These are phyloP conservation scores for Drosophila mulleri DNA, from an alignment of 2,888 invertebrate genomes.

Conservation along the genomic window DNA sequence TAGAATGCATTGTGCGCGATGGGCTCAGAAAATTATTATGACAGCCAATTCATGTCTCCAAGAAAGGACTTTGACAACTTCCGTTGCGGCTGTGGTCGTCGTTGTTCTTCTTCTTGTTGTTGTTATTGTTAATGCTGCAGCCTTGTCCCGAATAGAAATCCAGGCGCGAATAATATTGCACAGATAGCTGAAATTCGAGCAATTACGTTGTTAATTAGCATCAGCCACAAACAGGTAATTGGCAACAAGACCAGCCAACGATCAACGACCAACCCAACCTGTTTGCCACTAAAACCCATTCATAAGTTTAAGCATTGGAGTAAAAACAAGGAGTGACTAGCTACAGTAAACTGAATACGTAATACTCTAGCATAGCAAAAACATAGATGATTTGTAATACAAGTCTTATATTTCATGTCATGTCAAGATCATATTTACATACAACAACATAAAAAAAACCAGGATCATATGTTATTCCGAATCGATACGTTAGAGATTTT, in stretches of 20 bases:
- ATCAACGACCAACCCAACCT: conserved; percentile 35
- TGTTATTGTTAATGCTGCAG: conserved; percentile 8
- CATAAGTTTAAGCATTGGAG: conserved; percentile 59
- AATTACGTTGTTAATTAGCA: conserved; percentile 73
- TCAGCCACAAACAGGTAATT: conserved; percentile 62
- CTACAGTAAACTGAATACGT: background rate
- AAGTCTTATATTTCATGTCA: too few species aligned
- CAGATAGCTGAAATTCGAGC: conserved; percentile 28
- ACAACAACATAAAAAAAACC: too few species aligned
- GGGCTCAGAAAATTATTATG: conserved; percentile 59
- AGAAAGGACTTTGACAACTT: conserved; percentile 55
- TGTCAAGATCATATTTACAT: too few species aligned
- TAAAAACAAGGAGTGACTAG: background rate
- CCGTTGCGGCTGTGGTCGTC: conserved; percentile 27
- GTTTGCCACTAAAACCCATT: conserved; percentile 65
- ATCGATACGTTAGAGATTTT: too few species aligned
- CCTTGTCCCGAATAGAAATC: conserved; percentile 59
- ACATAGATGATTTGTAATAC: too few species aligned
- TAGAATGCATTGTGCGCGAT: conserved; percentile 58
- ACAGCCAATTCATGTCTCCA: conserved; percentile 46
- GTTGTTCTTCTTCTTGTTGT: background rate
- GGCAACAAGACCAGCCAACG: conserved; percentile 23
- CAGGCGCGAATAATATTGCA: conserved; percentile 28
- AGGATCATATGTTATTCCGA: too few species aligned
- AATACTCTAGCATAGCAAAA: conserved; percentile 1